phyloP scores from a whole-genome alignment of 2,113 vertebrate species.

The Alosa alosa region DNA sequence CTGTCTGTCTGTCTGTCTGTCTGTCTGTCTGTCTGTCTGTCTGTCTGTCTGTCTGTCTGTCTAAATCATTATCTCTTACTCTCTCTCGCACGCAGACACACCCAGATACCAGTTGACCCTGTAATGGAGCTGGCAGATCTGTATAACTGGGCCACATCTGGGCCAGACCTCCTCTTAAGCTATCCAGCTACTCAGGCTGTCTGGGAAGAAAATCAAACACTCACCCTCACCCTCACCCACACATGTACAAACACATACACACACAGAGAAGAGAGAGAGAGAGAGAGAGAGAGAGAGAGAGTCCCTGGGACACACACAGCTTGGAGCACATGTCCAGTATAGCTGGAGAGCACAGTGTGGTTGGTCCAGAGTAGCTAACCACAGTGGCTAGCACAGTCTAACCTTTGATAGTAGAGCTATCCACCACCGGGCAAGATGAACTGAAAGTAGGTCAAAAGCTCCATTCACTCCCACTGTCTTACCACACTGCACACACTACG shows the following conservation, averaged over 20 bases:
- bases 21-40: no score
- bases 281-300: neutral
- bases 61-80: no score
- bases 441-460: constrained; percentile 43
- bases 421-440: constrained; percentile 12
- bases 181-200: no score
- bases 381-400: neutral
- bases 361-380: neutral
- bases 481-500: neutral
- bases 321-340: neutral
- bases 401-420: neutral
- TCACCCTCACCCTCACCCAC: no score
- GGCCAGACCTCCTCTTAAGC: no score
- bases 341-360: neutral
- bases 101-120: neutral
- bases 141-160: neutral
- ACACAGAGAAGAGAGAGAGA: neutral
- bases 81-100: neutral
- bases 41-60: no score
- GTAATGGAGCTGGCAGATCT: neutral
- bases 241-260: no score
- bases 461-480: constrained; percentile 9
- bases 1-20: no score
- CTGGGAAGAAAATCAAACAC: neutral
- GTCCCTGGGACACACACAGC: neutral